Percentiles rank a stretch among this genome's conserved stretches.
phyloP scores from a whole-genome alignment of 1,140 invertebrate genomes.

The Nomia melanderi region DNA sequence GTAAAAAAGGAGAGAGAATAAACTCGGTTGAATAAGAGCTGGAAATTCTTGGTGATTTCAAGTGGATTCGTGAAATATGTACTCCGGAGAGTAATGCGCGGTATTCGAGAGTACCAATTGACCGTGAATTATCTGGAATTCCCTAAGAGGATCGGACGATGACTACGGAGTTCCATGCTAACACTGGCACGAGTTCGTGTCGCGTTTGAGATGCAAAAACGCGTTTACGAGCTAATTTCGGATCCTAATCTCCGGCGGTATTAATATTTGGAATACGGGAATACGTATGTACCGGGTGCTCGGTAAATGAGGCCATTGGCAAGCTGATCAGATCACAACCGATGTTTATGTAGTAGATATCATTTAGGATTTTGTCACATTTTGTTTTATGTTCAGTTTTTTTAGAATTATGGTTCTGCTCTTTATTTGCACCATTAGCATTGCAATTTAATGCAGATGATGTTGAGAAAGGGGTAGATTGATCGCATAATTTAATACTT shows the following conservation, averaged over 20 bases:
- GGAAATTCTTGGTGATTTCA: slow-evolving; percentile 2
- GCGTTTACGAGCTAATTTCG: slow-evolving; percentile 20
- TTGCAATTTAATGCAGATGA: no score
- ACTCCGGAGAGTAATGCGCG: not conserved
- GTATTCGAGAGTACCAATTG: not conserved
- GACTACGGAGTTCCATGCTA: not conserved
- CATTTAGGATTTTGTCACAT: no score
- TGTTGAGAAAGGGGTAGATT: no score
- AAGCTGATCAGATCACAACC: no score
- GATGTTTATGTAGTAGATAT: no score
- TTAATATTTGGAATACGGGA: not conserved
- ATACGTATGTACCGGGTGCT: not conserved
- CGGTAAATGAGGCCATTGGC: not conserved
- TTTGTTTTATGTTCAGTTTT: no score
- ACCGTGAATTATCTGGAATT: not conserved
- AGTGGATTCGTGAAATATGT: not conserved
- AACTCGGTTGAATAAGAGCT: not conserved
- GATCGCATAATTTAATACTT: no score
- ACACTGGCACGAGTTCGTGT: not conserved
- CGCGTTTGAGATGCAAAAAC: not conserved
- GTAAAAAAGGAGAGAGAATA: not conserved
- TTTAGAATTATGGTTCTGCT: no score
- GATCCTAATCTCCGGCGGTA: not conserved
- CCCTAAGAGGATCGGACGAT: not conserved
- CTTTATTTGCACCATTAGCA: no score